Evolutionary conservation across 2,888 invertebrate species (phyloP).

Genomic region (Ophion ellenae): DNA sequence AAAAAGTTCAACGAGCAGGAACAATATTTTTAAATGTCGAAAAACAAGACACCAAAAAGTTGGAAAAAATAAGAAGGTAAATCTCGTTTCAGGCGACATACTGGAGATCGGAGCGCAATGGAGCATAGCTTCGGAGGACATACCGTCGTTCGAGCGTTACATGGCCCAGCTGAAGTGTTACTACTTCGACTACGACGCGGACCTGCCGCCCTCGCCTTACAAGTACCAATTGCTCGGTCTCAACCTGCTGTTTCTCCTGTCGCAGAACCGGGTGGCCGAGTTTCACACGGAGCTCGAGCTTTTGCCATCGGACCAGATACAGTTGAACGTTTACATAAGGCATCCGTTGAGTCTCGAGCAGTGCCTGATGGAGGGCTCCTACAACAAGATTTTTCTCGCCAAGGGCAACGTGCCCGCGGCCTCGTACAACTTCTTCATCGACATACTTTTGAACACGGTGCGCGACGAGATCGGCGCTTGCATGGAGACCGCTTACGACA

Average conservation of each 20-base stretch:
- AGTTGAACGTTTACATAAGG: constrained; percentile 96
- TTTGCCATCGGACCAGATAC: constrained; percentile 95
- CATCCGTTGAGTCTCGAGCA: constrained; percentile 98
- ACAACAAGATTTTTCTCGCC: constrained; percentile 93
- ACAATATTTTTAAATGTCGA: too few species aligned
- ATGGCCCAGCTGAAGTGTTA: constrained; percentile 99
- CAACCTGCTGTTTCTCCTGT: constrained; percentile 95
- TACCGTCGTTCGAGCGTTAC: constrained; percentile 97
- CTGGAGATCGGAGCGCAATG: constrained; percentile 98
- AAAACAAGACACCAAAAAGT: too few species aligned
- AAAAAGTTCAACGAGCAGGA: too few species aligned
- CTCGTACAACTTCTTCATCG: constrained; percentile 98
- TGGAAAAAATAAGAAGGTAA: background rate
- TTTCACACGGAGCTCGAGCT: constrained; percentile 99
- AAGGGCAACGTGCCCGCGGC: constrained; percentile 98
- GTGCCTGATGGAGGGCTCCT: constrained; percentile 99
- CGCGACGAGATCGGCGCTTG: constrained; percentile 98
- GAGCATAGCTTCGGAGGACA: constrained; percentile 96
- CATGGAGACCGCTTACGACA: constrained; percentile 97
- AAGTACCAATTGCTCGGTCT: constrained; percentile 97
- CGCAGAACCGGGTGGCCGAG: constrained; percentile 98
- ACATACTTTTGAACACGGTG: constrained; percentile 97
- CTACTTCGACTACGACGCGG: constrained; percentile 94
- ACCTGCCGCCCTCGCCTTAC: constrained; percentile 95
- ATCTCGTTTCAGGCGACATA: constrained; percentile 87